Evolutionary conservation across 2,113 vertebrate species (phyloP).

Genomic region (Cynopterus brachyotis): DNA sequence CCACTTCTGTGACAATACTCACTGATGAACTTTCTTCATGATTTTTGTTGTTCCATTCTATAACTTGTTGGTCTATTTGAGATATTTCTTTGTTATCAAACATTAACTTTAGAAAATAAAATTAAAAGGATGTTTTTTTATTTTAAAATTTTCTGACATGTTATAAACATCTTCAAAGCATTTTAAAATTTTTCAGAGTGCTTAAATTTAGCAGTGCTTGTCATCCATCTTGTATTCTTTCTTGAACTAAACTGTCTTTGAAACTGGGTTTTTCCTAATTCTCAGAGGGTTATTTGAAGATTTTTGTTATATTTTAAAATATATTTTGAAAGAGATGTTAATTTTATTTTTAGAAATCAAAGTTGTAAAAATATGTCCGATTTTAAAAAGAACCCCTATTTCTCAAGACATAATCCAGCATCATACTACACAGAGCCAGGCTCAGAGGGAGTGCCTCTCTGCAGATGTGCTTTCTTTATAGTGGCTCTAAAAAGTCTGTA

Average conservation of each 20-base stretch:
- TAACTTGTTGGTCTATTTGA: conserved; percentile 89
- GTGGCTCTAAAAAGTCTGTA: conserved; percentile 99
- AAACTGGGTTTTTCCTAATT: conserved; percentile 75
- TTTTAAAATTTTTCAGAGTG: conserved; percentile 53
- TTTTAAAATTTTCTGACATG: conserved; percentile 80
- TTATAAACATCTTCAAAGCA: conserved; percentile 48
- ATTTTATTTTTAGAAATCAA: conserved; percentile 86
- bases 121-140: conserved; percentile 56
- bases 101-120: conserved; percentile 90
- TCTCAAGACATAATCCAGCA: conserved; percentile 79
- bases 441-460: conserved; percentile 86
- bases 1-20: conserved; percentile 56
- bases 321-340: conserved; percentile 90
- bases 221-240: conserved; percentile 66
- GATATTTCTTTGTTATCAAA: conserved; percentile 91
- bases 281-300: conserved; percentile 83
- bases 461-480: conserved; percentile 91
- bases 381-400: conserved; percentile 83
- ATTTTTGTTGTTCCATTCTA: conserved; percentile 74
- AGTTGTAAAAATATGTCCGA: conserved; percentile 83
- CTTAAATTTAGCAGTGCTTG: conserved; percentile 67
- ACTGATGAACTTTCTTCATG: conserved; percentile 58
- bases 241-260: conserved; percentile 79
- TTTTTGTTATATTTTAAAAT: conserved; percentile 87
- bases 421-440: conserved; percentile 85